These are phyloP conservation scores for Ciconia nigra DNA, from an alignment of 2,797 vertebrate genomes.

Conservation along the genomic window DNA sequence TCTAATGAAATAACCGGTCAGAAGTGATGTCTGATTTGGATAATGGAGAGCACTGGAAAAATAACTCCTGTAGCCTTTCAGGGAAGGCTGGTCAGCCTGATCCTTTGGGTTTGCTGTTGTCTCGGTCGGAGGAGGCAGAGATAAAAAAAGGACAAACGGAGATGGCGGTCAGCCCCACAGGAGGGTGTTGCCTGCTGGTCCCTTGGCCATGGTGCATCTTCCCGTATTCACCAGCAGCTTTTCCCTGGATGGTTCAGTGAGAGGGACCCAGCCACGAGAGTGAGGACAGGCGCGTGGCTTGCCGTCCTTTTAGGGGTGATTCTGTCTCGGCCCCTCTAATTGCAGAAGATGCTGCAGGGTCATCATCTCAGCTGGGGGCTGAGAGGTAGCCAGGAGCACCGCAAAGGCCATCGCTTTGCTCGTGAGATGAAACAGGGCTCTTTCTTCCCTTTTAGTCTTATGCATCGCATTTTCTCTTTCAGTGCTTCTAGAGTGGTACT, in stretches of 20 bases:
- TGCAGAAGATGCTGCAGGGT: neutral
- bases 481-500: neutral
- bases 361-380: neutral
- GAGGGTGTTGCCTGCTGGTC: neutral
- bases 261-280: accelerated
- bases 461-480: neutral
- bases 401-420: accelerated
- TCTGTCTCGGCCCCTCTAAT: neutral
- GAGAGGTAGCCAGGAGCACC: neutral
- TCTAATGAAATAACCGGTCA: neutral
- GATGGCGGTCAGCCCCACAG: accelerated
- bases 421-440: accelerated
- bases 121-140: accelerated
- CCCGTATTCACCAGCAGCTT: neutral
- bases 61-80: too few species aligned
- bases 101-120: neutral
- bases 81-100: neutral
- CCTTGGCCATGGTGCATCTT: accelerated
- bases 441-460: neutral
- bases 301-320: neutral
- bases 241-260: neutral
- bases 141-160: neutral
- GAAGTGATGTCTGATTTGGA: neutral
- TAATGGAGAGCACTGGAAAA: neutral
- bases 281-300: accelerated